Conservation (phyloP, 1,140 invertebrate species). For the Bombyx mori region DNA sequence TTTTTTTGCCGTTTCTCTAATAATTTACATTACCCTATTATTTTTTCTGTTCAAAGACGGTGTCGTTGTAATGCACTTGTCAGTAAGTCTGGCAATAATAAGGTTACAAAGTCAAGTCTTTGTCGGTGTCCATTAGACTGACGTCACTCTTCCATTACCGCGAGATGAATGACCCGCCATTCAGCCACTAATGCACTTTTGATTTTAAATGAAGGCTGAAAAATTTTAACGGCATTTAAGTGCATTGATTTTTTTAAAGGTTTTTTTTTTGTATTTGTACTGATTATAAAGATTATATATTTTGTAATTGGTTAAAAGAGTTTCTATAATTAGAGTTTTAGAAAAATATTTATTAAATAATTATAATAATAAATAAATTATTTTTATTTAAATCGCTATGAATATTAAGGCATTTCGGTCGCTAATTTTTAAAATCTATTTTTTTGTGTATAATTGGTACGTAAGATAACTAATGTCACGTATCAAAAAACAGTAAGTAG, state of each 20-base stretch:
- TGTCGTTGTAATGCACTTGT: too few species aligned
- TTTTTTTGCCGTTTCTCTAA: too few species aligned
- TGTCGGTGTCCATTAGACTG: constrained; percentile 19
- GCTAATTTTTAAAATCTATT: too few species aligned
- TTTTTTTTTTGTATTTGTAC: too few species aligned
- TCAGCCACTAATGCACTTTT: constrained; percentile 16
- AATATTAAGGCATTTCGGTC: background rate
- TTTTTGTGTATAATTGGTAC: too few species aligned
- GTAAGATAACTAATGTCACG: too few species aligned
- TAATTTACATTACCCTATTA: too few species aligned
- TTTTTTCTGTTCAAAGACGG: too few species aligned
- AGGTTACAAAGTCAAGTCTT: constrained; percentile 17
- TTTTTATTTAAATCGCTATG: background rate
- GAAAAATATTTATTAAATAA: background rate
- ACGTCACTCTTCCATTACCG: constrained; percentile 18
- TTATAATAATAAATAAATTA: background rate
- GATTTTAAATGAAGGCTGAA: constrained; percentile 5
- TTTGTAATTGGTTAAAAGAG: too few species aligned
- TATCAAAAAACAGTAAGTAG: too few species aligned
- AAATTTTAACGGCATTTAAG: constrained; percentile 2
- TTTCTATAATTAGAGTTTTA: too few species aligned
- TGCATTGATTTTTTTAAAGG: background rate
- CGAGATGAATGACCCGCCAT: constrained; percentile 22
- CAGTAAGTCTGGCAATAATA: constrained; percentile 13
- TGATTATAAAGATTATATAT: too few species aligned